Base-by-base conservation (phyloP, 2,888 invertebrate genomes). In the Xestia ashworthii region DNA sequence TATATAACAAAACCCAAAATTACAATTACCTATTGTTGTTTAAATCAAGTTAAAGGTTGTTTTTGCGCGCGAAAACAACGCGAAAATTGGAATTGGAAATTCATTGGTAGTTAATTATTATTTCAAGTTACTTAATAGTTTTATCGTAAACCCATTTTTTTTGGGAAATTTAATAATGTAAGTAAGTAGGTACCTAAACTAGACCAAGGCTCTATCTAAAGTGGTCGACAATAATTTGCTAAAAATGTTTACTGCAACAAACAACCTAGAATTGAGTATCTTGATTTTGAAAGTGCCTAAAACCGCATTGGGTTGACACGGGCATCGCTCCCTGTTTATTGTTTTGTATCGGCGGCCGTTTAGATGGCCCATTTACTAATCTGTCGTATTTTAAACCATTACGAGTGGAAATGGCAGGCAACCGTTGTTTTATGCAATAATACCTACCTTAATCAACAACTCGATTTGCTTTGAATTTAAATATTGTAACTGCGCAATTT, bases 361-460 rank as follows among this genome's bases (percentile, higher is more conserved):
- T 84, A 74, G 68, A 41, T 19, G 46, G 16, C 32, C 71, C 60
- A 65, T 60, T 84, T 74, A 60, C 46, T 48, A 70, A 83, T 81
- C 48, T 60, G n/a, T 58, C 55, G 80, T 80, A 71, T 71, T 84
- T 71, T 71, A 83, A 68, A 69, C 41, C 65, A 65, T 74, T 80
- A 67, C 67, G 38, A 53, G 14, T 71, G 71, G 44, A 3, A 74
- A 71, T 81, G 68, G 41, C 74, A 60, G 46, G 58, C 32, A 38
- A 65, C 60, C 58, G n/a, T 11, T 48, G 81, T 68, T 80, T 68
- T 38, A 2, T 65, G 68, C n/a, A 64, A 80, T 80, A 58, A 70
- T 60, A n/a, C n/a, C n/a, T 69, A 80, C 12, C 11, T 74, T 67
- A 53, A 46, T 70, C 32, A 50, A n/a, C 19, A 46, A 67, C 53